phyloP scores from a whole-genome alignment of 2,113 vertebrate species.

The Nyctereutes procyonoides region DNA sequence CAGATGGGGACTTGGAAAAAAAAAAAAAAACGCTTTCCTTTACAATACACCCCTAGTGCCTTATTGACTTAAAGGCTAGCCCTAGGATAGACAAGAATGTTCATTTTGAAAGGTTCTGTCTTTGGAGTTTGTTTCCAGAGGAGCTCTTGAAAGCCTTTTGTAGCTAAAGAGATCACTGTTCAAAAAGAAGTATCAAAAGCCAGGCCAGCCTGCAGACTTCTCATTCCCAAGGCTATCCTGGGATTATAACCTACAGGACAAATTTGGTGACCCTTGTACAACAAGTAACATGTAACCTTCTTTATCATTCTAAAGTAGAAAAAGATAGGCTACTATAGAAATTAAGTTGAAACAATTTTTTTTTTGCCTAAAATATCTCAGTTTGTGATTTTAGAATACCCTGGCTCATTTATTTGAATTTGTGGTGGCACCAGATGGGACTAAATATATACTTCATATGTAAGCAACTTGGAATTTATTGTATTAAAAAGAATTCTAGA shows the following conservation, averaged over 20 bases:
- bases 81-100: neutral
- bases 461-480: neutral
- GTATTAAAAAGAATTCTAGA: slow-evolving; percentile 10
- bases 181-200: neutral
- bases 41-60: neutral
- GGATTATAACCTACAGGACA: neutral
- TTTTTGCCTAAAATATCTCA: neutral
- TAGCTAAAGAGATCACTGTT: neutral
- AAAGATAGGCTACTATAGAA: neutral
- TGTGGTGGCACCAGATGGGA: neutral
- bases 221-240: neutral
- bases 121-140: slow-evolving; percentile 13
- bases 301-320: neutral
- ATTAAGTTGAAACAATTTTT: neutral
- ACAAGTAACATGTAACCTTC: neutral
- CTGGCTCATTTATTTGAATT: slow-evolving; percentile 19
- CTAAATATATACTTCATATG: neutral
- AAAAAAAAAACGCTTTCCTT: slow-evolving; percentile 8
- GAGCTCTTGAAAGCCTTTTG: neutral
- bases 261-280: too few species aligned
- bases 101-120: slow-evolving; percentile 26
- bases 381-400: neutral
- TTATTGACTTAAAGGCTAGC: slow-evolving; percentile 1
- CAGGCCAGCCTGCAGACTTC: neutral
- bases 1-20: neutral